Evolutionary conservation across 2,888 invertebrate genomes (phyloP), one percentile per base, ranked within the genome.

Genomic region (Blera fallax): DNA sequence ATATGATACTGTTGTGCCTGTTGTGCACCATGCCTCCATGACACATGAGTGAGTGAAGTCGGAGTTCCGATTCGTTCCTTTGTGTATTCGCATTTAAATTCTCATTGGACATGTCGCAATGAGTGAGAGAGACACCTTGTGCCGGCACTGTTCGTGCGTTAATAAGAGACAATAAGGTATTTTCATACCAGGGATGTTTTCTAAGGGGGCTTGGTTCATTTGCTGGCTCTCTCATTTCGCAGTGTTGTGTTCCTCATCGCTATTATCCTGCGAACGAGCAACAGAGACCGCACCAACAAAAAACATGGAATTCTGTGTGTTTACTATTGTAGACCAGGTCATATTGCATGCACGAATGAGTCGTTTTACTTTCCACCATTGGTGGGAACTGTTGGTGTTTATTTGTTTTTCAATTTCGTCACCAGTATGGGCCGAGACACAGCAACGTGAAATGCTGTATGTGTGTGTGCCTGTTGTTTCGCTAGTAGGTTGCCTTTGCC

Each of bases 341-440:
- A 85, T 80, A 85, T 85, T 85, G 85, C 80, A 80, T 85, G 80
- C 85, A 85, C 81, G 80, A 85, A 76, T 77, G 72, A 76, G 16
- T 48, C 40, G 65, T 43, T 85, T 80, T 76, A 67, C 72, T 72
- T 76, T 76, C 76, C 74, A 65, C 76, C 81, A 85, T 85, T 85
- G 85, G 85, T 76, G 76, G 85, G 76, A 80, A 85, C 48, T 56
- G 48, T 67, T 78, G 58, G 16, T 65, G 18, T 67, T 58, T 60
- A 32, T 52, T 72, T 64, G 29, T 65, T 83, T n/a, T 72, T 67
- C 11, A 29, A 40, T 69, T 58, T 60, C 14, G 14, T 16, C 27
- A 14, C 11, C 7, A 10, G 7, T 1, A 4, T 4, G 43, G n/a
- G 7, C n/a, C 7, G 34, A 32, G 32, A n/a, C n/a, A n/a, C n/a